These are phyloP conservation scores for Luperina nickerlii DNA, from an alignment of 2,888 invertebrate species.

Conservation along the genomic window DNA sequence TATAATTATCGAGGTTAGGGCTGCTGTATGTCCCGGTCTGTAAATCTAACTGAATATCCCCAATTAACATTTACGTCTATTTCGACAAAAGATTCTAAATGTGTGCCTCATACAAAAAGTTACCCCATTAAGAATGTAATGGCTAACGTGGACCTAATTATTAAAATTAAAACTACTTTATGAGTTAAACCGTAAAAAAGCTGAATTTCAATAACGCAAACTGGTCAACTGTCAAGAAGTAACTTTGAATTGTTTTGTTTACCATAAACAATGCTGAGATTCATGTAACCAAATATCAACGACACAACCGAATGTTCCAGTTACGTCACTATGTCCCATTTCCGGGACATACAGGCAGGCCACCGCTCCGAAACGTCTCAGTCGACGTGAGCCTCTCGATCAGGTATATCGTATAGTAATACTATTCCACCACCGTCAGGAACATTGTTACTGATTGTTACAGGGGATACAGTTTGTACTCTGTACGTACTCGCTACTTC, in stretches of 20 bases:
- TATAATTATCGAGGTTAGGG: constrained; percentile 59
- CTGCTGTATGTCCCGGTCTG: constrained; percentile 64
- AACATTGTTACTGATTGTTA: constrained; percentile 83
- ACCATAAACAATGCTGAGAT: background rate
- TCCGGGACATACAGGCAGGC: constrained; percentile 53
- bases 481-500: constrained; percentile 78
- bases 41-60: background rate
- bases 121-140: background rate
- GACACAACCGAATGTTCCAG: background rate
- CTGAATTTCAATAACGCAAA: background rate
- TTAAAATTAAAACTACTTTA: background rate
- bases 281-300: background rate
- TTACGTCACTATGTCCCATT: background rate
- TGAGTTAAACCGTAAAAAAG: background rate
- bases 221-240: background rate
- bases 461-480: constrained; percentile 79
- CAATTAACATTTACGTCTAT: background rate
- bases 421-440: constrained; percentile 72
- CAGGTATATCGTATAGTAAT: constrained; percentile 67
- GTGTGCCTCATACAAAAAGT: background rate
- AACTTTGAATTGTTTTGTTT: background rate
- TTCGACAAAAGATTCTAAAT: background rate
- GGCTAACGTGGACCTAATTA: background rate
- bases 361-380: constrained; percentile 58
- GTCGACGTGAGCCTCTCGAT: constrained; percentile 71